Conservation (phyloP, 2,797 vertebrate genomes). For the Molossus alvarezi region DNA sequence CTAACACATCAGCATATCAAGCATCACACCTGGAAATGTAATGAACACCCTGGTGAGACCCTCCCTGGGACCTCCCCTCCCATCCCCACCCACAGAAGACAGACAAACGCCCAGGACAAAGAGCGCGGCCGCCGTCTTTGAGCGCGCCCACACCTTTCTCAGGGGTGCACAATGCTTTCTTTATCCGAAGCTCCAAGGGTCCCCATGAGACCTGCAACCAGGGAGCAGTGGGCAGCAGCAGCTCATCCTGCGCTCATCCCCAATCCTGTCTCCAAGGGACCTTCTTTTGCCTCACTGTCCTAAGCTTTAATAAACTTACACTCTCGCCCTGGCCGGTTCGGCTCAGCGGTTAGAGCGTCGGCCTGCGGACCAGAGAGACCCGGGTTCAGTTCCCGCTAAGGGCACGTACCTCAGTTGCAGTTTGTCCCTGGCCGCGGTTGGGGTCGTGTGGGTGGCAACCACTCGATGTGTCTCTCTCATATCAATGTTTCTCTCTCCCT, state of each 20-base stretch:
- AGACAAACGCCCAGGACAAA: neutral
- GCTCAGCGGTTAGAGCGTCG: no score
- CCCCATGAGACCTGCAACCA: neutral
- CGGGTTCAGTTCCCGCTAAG: no score
- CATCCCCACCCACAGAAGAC: neutral
- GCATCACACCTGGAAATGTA: neutral
- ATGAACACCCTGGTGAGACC: neutral
- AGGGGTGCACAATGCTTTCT: neutral
- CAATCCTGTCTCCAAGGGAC: neutral
- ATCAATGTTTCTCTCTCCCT: no score
- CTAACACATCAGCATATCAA: neutral
- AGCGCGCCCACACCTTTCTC: neutral
- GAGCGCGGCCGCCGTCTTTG: neutral
- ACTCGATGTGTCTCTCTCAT: no score
- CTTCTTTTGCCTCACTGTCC: neutral
- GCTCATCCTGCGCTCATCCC: neutral
- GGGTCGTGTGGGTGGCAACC: no score
- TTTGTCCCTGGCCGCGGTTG: no score
- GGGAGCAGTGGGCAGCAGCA: neutral
- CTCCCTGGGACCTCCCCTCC: neutral
- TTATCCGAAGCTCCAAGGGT: neutral
- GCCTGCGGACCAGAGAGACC: no score
- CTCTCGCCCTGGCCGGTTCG: no score
- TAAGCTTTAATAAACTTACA: neutral
- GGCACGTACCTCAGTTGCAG: no score